A percentile compares a stretch with the other conserved stretches of the same genome.
These are phyloP conservation scores for Eciton burchellii DNA, from an alignment of 1,140 invertebrate genomes.

Conservation along the genomic window DNA sequence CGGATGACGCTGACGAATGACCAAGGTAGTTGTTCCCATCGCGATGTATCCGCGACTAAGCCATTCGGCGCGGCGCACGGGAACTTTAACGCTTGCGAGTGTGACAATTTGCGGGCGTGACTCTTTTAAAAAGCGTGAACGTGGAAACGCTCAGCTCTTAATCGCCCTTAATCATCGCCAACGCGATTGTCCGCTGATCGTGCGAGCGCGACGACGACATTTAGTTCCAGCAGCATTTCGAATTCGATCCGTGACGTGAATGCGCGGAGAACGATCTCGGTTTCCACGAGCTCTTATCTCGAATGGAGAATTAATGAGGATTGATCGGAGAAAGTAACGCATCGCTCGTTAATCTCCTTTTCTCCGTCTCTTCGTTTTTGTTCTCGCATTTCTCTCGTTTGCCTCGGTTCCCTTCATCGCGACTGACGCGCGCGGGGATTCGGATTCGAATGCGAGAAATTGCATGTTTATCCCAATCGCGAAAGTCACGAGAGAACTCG, in stretches of 20 bases:
- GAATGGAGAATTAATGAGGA: not conserved
- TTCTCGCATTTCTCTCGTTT: too few species aligned
- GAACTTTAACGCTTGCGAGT: slow-evolving; percentile 59
- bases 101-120: not conserved
- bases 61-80: not conserved
- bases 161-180: slow-evolving; percentile 46
- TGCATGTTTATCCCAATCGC: too few species aligned
- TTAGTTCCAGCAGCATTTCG: slow-evolving; percentile 63
- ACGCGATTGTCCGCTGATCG: slow-evolving; percentile 68
- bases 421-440: too few species aligned
- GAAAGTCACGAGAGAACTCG: not conserved
- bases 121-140: slow-evolving; percentile 74
- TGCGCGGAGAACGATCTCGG: not conserved
- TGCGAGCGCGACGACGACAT: slow-evolving; percentile 14
- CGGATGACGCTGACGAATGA: not conserved
- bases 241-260: not conserved
- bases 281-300: not conserved
- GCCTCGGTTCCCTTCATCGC: too few species aligned
- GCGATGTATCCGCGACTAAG: slow-evolving; percentile 44
- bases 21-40: slow-evolving; percentile 49
- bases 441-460: too few species aligned
- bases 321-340: slow-evolving; percentile 1
- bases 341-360: too few species aligned
- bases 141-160: slow-evolving; percentile 41
- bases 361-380: too few species aligned